Conservation (phyloP, 2,113 vertebrate genomes). For the Dicentrarchus labrax region DNA sequence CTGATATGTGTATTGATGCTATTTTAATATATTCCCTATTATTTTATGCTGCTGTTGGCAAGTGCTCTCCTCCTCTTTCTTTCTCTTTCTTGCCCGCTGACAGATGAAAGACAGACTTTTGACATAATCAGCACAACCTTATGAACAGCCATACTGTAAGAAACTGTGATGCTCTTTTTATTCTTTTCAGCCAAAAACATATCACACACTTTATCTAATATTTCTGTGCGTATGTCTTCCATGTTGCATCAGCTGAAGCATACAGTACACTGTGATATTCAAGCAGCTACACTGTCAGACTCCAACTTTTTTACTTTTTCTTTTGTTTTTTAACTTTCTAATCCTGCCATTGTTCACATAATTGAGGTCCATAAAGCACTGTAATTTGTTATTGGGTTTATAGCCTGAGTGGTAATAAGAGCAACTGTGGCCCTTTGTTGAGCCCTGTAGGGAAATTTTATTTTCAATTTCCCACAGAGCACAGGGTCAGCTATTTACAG, state of each 20-base stretch:
- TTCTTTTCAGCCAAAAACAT: slow-evolving; percentile 36
- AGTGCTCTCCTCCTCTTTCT: slow-evolving; percentile 19
- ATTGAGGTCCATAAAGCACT: background rate
- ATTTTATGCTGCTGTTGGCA: slow-evolving; percentile 59
- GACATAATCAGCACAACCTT: slow-evolving; percentile 78
- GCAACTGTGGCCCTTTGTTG: slow-evolving; percentile 29
- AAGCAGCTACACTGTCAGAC: background rate
- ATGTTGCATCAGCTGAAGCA: slow-evolving; percentile 60
- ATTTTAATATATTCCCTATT: slow-evolving; percentile 61
- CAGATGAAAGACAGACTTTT: slow-evolving; percentile 64
- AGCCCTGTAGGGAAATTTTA: slow-evolving; percentile 33
- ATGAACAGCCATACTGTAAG: slow-evolving; percentile 49
- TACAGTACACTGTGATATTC: slow-evolving; percentile 4
- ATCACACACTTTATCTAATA: slow-evolving; percentile 34
- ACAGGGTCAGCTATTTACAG: slow-evolving; percentile 49
- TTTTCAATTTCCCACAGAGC: slow-evolving; percentile 44
- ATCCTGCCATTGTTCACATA: background rate
- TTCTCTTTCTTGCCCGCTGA: slow-evolving; percentile 14
- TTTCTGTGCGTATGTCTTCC: slow-evolving; percentile 38
- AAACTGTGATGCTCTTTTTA: slow-evolving; percentile 37
- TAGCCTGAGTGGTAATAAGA: slow-evolving; percentile 7
- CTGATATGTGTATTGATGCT: slow-evolving; percentile 57
- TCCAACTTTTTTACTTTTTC: background rate
- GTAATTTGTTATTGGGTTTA: slow-evolving; percentile 5
- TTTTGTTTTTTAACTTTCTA: slow-evolving; percentile 5